Percentiles rank a stretch among this genome's conserved stretches.
These are phyloP conservation scores for Drosophila setifemur DNA, from an alignment of 1,140 invertebrate genomes.

Conservation along the genomic window DNA sequence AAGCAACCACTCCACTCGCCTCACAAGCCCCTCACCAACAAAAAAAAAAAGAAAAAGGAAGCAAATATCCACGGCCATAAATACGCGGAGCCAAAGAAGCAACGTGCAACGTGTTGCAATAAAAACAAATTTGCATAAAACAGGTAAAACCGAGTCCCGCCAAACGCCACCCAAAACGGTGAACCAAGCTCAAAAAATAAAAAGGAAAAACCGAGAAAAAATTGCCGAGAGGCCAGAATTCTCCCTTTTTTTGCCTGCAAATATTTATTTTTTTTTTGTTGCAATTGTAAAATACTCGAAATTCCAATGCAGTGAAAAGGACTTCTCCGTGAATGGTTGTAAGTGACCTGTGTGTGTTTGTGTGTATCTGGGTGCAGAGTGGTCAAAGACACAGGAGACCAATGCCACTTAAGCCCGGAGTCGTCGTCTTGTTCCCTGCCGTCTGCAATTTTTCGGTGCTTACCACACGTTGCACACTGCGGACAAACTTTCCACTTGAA, in stretches of 20 bases:
- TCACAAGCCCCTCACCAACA: neutral
- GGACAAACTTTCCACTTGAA: too few species aligned
- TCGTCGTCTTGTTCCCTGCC: conserved; percentile 23
- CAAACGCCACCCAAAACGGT: neutral
- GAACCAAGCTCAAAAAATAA: conserved; percentile 18
- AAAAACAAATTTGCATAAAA: conserved; percentile 75
- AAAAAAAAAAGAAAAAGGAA: conserved; percentile 7
- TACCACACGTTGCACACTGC: neutral
- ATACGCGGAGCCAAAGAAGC: conserved; percentile 36
- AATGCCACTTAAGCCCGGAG: conserved; percentile 49
- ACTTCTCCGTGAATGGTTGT: conserved; percentile 18
- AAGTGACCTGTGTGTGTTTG: conserved; percentile 1
- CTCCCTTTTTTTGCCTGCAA: conserved; percentile 15
- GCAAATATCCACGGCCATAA: conserved; percentile 45
- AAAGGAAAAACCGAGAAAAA: conserved; percentile 23
- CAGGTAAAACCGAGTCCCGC: conserved; percentile 53
- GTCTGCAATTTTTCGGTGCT: conserved; percentile 38
- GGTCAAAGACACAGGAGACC: conserved; percentile 53
- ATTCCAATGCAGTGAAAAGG: conserved; percentile 67
- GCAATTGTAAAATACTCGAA: conserved; percentile 50
- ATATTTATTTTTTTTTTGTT: conserved; percentile 53
- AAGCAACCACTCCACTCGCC: conserved; percentile 36
- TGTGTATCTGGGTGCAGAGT: conserved; percentile 19
- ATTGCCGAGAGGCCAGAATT: conserved; percentile 20
- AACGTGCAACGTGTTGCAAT: conserved; percentile 77